A percentile compares a stretch with the other conserved stretches of the same genome.
phyloP scores from a whole-genome alignment of 2,888 invertebrate species.

The Brachylomia viminalis region DNA sequence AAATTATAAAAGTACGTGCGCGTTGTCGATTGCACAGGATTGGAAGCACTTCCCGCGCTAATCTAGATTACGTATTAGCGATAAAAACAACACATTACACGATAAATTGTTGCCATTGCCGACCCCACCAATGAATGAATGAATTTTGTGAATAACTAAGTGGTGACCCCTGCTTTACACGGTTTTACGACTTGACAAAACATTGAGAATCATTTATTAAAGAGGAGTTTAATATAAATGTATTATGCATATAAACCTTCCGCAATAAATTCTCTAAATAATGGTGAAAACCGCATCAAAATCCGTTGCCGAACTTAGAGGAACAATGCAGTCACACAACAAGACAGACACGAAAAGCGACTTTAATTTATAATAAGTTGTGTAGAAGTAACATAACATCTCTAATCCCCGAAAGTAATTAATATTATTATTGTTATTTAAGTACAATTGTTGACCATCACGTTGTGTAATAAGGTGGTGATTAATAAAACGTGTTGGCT shows the following conservation, averaged over 20 bases:
- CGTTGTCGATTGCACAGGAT: slow-evolving; percentile 22
- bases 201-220: too few relatives aligned
- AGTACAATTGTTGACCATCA: slow-evolving; percentile 1
- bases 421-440: slow-evolving; percentile 1
- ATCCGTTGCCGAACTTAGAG: too few relatives aligned
- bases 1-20: slow-evolving; percentile 15
- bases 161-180: background rate
- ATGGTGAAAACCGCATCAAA: too few relatives aligned
- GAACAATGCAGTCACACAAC: background rate
- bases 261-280: too few relatives aligned
- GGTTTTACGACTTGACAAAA: background rate
- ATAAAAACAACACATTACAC: slow-evolving; percentile 27
- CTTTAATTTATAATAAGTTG: background rate
- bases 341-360: background rate
- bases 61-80: slow-evolving; percentile 21
- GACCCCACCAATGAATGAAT: background rate
- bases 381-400: too few relatives aligned
- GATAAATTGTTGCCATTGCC: slow-evolving; percentile 4
- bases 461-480: background rate
- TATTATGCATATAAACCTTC: too few relatives aligned
- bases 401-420: background rate
- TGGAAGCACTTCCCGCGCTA: slow-evolving; percentile 22
- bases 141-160: background rate
- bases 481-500: slow-evolving; percentile 11
- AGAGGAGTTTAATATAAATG: too few relatives aligned